Evolutionary conservation across 2,797 vertebrate genomes (phyloP).

Genomic region (Alosa sapidissima): DNA sequence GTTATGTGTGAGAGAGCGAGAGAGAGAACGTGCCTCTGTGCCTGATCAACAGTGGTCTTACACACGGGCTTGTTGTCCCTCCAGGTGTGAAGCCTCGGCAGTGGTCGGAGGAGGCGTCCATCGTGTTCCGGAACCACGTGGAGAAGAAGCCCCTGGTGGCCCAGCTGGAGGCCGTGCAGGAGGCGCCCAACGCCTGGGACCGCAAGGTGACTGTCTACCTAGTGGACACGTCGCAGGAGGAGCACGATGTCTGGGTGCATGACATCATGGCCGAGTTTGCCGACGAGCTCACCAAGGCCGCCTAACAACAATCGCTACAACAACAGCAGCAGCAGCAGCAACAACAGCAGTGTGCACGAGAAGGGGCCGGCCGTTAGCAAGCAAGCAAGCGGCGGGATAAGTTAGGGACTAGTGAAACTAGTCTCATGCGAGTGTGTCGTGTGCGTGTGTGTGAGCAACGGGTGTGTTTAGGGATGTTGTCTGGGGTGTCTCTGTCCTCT

Average conservation of each 20-base stretch:
- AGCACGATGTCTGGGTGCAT: constrained; percentile 93
- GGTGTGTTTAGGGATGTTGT: constrained; percentile 14
- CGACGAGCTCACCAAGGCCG: constrained; percentile 70
- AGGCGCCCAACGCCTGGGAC: constrained; percentile 83
- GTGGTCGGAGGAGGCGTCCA: constrained; percentile 96
- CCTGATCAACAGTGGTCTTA: background rate
- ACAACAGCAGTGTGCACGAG: background rate
- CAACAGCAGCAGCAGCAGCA: background rate
- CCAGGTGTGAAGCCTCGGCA: constrained; percentile 85
- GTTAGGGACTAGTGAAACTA: constrained; percentile 6
- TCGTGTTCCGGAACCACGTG: constrained; percentile 95
- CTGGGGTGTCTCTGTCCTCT: background rate
- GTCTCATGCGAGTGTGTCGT: background rate
- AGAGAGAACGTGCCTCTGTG: background rate
- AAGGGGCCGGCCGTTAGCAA: background rate
- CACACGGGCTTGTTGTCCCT: background rate
- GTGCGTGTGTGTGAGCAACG: background rate
- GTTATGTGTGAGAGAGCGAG: background rate
- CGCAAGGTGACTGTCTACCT: constrained; percentile 87
- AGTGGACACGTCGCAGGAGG: constrained; percentile 91
- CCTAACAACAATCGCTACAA: constrained; percentile 32
- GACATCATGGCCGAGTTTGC: constrained; percentile 93
- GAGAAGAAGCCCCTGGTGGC: constrained; percentile 96
- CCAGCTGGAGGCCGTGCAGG: constrained; percentile 83
- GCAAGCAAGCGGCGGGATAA: background rate